phyloP scores from a whole-genome alignment of 1,140 invertebrate species.

The Lerema accius region DNA sequence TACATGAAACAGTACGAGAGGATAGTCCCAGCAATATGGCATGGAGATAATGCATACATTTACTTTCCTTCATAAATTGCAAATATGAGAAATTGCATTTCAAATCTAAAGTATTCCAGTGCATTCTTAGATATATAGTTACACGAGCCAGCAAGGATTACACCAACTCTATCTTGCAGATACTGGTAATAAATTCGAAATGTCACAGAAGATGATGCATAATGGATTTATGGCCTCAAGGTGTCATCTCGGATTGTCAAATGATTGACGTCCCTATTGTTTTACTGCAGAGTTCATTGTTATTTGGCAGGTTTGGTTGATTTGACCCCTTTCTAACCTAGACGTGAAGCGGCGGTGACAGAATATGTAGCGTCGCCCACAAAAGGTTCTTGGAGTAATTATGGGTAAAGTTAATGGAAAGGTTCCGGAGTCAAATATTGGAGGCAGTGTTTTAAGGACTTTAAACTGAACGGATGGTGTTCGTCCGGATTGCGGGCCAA shows the following conservation, averaged over 20 bases:
- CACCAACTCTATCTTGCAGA: conserved; percentile 54
- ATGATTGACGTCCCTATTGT: conserved; percentile 34
- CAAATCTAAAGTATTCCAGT: neutral
- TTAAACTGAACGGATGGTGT: too few species aligned
- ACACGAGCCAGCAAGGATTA: conserved; percentile 25
- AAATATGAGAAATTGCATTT: conserved; percentile 8
- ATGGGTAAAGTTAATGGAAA: conserved; percentile 58
- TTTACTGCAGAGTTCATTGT: conserved; percentile 23
- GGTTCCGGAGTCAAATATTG: conserved; percentile 39
- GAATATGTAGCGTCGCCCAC: conserved; percentile 31
- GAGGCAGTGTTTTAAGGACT: too few species aligned
- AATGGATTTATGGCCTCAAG: conserved; percentile 57
- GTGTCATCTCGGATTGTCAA: conserved; percentile 39
- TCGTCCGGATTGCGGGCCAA: too few species aligned
- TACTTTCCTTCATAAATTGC: neutral
- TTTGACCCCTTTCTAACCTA: conserved; percentile 9
- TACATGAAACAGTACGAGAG: too few species aligned
- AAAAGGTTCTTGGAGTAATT: conserved; percentile 49
- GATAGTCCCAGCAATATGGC: too few species aligned
- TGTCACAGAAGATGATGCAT: conserved; percentile 67
- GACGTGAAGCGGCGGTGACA: conserved; percentile 13
- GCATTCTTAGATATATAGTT: conserved; percentile 2
- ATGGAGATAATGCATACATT: neutral
- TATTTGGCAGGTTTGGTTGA: conserved; percentile 17
- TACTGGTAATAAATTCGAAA: conserved; percentile 67